Conservation (phyloP, 2,797 vertebrate species). For the Prionace glauca region DNA sequence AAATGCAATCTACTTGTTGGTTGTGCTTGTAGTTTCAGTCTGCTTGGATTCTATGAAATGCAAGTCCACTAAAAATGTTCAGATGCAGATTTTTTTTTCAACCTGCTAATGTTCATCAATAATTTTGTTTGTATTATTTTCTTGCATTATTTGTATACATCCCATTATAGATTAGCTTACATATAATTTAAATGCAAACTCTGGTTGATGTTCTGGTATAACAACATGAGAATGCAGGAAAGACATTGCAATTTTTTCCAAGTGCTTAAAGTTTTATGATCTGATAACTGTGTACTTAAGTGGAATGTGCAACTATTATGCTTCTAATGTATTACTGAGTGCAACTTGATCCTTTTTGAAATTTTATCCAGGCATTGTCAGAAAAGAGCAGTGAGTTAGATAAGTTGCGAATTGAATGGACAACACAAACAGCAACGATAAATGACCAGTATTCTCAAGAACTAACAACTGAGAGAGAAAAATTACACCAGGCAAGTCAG, state of each 20-base stretch:
- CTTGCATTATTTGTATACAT: neutral
- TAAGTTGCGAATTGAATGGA: conserved; percentile 79
- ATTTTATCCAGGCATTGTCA: conserved; percentile 65
- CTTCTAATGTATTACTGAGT: neutral
- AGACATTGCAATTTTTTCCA: neutral
- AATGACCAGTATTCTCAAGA: conserved; percentile 76
- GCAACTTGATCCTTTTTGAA: neutral
- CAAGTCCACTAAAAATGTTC: neutral
- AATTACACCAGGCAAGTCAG: conserved; percentile 68
- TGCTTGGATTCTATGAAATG: neutral
- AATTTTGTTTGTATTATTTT: neutral
- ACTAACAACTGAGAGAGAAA: conserved; percentile 74
- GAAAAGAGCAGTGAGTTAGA: conserved; percentile 87
- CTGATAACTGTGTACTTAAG: neutral
- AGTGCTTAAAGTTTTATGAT: neutral
- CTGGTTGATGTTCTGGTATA: neutral
- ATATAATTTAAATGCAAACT: neutral
- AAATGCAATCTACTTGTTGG: neutral
- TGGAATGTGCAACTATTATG: neutral
- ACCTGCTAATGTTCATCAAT: neutral
- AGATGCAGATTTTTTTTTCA: neutral
- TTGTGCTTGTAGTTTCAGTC: neutral
- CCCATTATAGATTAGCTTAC: neutral
- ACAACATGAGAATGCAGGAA: neutral
- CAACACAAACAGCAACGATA: conserved; percentile 63